Conservation (phyloP, 2,797 vertebrate species). For the Gastrophryne carolinensis region DNA sequence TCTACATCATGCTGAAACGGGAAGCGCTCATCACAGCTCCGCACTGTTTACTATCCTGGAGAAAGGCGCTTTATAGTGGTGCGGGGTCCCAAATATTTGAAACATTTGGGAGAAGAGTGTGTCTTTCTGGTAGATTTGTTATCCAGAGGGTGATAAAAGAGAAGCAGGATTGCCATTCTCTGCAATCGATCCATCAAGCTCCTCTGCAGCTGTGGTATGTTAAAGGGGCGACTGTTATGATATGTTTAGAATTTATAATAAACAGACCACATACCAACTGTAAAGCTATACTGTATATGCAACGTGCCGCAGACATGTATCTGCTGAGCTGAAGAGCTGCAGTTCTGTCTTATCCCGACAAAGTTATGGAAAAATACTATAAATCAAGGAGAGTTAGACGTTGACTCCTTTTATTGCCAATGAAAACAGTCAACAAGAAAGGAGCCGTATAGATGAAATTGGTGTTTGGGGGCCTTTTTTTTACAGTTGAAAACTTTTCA, state of each 20-base stretch:
- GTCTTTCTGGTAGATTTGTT: background rate
- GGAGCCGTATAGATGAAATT: background rate
- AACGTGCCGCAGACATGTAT: background rate
- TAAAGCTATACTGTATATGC: conserved; percentile 25
- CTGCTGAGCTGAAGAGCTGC: background rate
- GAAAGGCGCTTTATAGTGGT: background rate
- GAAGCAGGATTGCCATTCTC: conserved; percentile 23
- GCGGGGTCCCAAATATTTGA: background rate
- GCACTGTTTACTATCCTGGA: background rate
- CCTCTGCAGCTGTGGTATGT: conserved; percentile 44
- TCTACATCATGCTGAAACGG: too few relatives aligned
- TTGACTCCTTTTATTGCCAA: conserved; percentile 1
- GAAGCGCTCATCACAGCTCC: too few relatives aligned
- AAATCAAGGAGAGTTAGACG: conserved; percentile 18
- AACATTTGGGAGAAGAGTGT: background rate
- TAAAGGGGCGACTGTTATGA: conserved; percentile 38
- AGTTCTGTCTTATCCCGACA: conserved; percentile 30
- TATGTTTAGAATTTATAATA: conserved; percentile 51
- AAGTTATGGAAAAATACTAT: conserved; percentile 16
- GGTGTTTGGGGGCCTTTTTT: background rate
- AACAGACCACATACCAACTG: conserved; percentile 48
- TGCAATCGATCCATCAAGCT: conserved; percentile 35
- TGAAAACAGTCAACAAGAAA: conserved; percentile 13
- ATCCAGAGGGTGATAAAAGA: conserved; percentile 28
- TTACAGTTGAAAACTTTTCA: background rate